Evolutionary conservation across 2,113 vertebrate species (phyloP).

Genomic region (Cryptomyrus ogoouensis): DNA sequence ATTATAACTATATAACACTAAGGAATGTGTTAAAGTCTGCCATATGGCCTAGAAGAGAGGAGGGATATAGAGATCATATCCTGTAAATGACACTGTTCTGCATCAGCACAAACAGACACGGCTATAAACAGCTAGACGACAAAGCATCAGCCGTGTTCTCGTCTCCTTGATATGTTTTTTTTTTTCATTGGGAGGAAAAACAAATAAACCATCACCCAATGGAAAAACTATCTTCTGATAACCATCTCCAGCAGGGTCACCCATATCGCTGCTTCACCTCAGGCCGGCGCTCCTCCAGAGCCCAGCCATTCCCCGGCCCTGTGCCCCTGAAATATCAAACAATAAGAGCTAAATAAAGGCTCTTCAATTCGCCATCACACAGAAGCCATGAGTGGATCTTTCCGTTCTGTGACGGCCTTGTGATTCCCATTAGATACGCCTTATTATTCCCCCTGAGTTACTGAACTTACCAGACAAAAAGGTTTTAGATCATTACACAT

Average conservation of each 20-base stretch:
- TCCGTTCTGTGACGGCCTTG: background rate
- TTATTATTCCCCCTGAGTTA: background rate
- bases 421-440: background rate
- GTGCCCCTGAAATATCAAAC: constrained; percentile 39
- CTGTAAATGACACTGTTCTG: background rate
- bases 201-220: background rate
- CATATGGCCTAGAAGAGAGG: background rate
- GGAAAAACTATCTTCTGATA: constrained; percentile 53
- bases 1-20: background rate
- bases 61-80: constrained; percentile 7
- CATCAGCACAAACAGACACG: background rate
- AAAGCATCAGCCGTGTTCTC: constrained; percentile 10
- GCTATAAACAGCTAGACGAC: background rate
- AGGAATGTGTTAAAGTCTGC: constrained; percentile 29
- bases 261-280: constrained; percentile 32
- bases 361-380: constrained; percentile 43
- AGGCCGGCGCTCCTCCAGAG: constrained; percentile 18
- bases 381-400: background rate
- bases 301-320: background rate
- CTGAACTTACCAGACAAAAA: constrained; percentile 6
- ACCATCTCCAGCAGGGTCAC: constrained; percentile 26
- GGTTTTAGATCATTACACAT: background rate
- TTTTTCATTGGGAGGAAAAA: background rate
- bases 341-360: constrained; percentile 49
- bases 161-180: background rate